Evolutionary conservation across 1,140 invertebrate genomes (phyloP), one percentile per base, ranked within the genome.

Genomic region (Microplitis mediator): DNA sequence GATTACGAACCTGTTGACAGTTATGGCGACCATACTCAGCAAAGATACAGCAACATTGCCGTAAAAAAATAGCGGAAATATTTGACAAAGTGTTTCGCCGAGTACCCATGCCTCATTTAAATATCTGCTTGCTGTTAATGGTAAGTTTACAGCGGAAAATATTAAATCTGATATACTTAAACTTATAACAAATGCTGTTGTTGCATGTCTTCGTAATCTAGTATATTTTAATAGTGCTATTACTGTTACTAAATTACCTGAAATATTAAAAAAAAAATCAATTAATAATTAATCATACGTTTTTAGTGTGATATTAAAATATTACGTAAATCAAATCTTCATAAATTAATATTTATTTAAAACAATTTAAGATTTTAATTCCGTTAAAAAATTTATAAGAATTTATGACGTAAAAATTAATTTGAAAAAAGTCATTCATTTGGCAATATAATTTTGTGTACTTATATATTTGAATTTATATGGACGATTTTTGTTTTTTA

Each of bases 61-160:
- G 83, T 96, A 96, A 85, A 96, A 95, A 77, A 96, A 92, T 74
- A 96, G 92, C 0, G 95, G 95, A 85, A 96, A 97, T 80, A 96
- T 89, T 82, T 91, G 90, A 83, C 95, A 96, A 11, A 95, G 88
- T 1, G 89, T 89, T 1, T 92, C 90, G 1, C 95, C 94, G n/a
- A 95, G 88, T 36, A 92, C 89, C 95, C 95, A 97, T 69, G 90
- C 90, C 85, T 95, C 90, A 80, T 93, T 89, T 76, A 94, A 92
- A 84, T 93, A 96, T 80, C 94, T 89, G 77, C 91, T 92, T 16
- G 94, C 94, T 2, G 94, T 95, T 52, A 96, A 86, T 0, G 95
- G 95, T 74, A 97, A 87, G 86, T 95, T 95, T 75, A 96, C 90
- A 45, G 90, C 88, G 79, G 94, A 95, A 85, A 96, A 97, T 65